These are phyloP conservation scores for Sparidentex hasta DNA, from an alignment of 2,797 vertebrate species.

Conservation along the genomic window DNA sequence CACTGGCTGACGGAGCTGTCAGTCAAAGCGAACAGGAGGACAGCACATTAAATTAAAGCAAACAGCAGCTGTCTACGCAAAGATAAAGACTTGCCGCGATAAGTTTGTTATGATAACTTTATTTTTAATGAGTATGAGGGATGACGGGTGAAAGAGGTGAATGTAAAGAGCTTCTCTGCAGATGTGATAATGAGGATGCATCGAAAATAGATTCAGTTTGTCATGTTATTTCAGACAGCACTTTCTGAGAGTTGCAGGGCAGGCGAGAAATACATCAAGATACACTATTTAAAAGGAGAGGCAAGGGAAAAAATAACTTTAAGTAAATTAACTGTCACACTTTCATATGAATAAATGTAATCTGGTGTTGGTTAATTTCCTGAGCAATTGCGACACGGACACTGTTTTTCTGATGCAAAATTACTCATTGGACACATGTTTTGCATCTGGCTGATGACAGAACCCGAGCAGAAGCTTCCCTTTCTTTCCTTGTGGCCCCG, in stretches of 20 bases:
- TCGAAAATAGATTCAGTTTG: background rate
- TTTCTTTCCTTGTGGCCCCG: background rate
- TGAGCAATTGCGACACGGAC: background rate
- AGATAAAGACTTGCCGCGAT: background rate
- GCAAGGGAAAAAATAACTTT: background rate
- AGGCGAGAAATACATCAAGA: background rate
- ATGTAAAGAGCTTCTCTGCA: slow-evolving; percentile 8
- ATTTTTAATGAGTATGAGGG: slow-evolving; percentile 9
- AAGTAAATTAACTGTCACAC: background rate
- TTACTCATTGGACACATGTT: background rate
- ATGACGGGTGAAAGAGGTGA: background rate
- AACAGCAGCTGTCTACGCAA: slow-evolving; percentile 26
- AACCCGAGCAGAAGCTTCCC: background rate
- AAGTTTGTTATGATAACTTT: background rate
- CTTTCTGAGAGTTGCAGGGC: background rate
- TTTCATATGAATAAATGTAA: background rate
- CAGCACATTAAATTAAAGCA: slow-evolving; percentile 36
- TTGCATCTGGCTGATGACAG: background rate
- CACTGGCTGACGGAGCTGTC: slow-evolving; percentile 57
- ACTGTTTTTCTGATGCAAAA: background rate
- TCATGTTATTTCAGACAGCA: background rate
- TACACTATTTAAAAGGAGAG: background rate
- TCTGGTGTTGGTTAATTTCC: background rate
- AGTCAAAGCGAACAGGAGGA: slow-evolving; percentile 64
- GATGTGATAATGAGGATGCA: background rate